Base-by-base conservation (phyloP, 2,888 invertebrate genomes). In the Synergus japonicus region DNA sequence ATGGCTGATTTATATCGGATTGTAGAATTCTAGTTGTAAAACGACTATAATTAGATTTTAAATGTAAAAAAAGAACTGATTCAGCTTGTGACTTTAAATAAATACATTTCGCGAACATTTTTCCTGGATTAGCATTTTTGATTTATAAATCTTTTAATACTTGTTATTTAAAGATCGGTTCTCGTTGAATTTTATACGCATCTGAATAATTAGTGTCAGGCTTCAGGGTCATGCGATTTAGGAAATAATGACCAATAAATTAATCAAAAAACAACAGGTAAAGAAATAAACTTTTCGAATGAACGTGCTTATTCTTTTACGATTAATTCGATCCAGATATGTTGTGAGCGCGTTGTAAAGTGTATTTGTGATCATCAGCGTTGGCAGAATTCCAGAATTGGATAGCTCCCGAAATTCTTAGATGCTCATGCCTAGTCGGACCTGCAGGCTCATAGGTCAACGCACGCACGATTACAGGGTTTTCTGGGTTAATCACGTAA, bases 311-410 rank as follows among this genome's bases (percentile, higher is more conserved):
- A n/a, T 54, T 69, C 43, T 29, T 22, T 46, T 49, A 49, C 49
- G 54, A 54, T 73, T 54, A 37, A 73, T 73, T 49, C n/a, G 44
- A 73, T 54, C 18, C 18, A 49, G 15, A 29, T 73, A 49, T 54
- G 49, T 54, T 49, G 54, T 73, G 54, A 29, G 37, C 49, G 54
- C 18, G 29, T 54, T 15, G 49, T 73, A 54, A 54, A 73, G 37
- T 73, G 54, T 73, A 73, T 73, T 73, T 73, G 54, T 29, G 54
- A 73, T 73, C 73, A 73, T 73, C 73, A 37, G 49, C n/a, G 54
- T 54, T 73, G 73, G 73, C 73, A 73, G 37, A 37, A 73, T n/a
- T 54, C 73, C 73, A 73, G 73, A 29, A 54, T 73, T 54, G 18
- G 22, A 60, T 22, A 60, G 18, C 60, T 60, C 22, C 22, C 54